A percentile compares a stretch with the other conserved stretches of the same genome.
phyloP scores from a whole-genome alignment of 2,888 invertebrate species.

The Drosophila rubida region DNA sequence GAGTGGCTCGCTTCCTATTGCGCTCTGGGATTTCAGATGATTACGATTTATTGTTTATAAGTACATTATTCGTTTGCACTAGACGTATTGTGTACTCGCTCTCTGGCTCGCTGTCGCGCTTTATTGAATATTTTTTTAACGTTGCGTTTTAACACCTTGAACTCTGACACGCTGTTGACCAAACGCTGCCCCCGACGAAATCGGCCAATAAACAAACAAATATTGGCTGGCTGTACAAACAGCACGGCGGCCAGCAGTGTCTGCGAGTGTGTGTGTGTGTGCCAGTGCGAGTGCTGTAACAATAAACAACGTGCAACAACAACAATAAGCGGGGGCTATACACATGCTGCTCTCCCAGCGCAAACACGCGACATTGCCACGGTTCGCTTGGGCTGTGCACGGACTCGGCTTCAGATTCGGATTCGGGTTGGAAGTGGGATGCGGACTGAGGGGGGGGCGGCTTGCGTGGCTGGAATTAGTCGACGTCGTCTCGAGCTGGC shows the following conservation, averaged over 20 bases:
- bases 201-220: slow-evolving; percentile 82
- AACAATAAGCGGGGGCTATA: slow-evolving; percentile 48
- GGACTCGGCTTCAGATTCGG: slow-evolving; percentile 3
- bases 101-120: neutral
- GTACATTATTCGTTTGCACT: neutral
- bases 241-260: slow-evolving; percentile 21
- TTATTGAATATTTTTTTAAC: slow-evolving; percentile 31
- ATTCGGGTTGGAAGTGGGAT: neutral
- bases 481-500: slow-evolving; percentile 28
- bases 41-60: slow-evolving; percentile 8
- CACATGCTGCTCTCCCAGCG: slow-evolving; percentile 51
- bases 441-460: neutral
- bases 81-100: neutral
- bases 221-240: slow-evolving; percentile 69
- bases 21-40: neutral
- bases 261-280: slow-evolving; percentile 8
- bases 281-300: slow-evolving; percentile 63
- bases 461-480: slow-evolving; percentile 40
- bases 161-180: slow-evolving; percentile 49
- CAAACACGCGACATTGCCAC: slow-evolving; percentile 72
- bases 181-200: slow-evolving; percentile 65
- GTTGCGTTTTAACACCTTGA: slow-evolving; percentile 52
- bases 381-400: slow-evolving; percentile 31
- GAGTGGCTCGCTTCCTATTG: slow-evolving; percentile 4
- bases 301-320: slow-evolving; percentile 66